phyloP scores from a whole-genome alignment of 2,888 invertebrate species.

The Orthosia cruda region DNA sequence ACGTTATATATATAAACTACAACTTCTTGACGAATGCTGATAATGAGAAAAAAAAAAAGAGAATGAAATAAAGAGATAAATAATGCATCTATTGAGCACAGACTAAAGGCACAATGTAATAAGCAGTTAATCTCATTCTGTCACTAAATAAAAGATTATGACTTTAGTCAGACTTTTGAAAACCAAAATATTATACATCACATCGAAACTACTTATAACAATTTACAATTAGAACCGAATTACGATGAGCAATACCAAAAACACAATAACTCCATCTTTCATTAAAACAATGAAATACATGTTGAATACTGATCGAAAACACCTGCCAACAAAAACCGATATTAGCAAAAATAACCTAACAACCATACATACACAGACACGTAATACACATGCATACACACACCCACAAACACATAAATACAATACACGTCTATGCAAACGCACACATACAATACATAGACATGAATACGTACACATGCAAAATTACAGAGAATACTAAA shows the following conservation, averaged over 20 bases:
- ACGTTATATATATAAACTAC: background rate
- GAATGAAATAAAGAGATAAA: background rate
- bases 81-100: background rate
- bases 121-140: background rate
- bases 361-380: conserved; percentile 12
- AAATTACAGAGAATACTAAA: conserved; percentile 20
- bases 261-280: conserved; percentile 35
- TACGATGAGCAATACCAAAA: conserved; percentile 34
- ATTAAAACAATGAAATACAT: conserved; percentile 35
- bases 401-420: background rate
- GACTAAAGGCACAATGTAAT: background rate
- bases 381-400: background rate
- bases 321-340: conserved; percentile 50
- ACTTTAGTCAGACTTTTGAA: background rate
- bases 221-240: conserved; percentile 25
- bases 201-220: background rate
- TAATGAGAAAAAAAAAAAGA: too few species aligned
- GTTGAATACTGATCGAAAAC: conserved; percentile 46
- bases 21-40: too few species aligned
- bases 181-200: background rate
- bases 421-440: background rate
- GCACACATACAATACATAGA: conserved; percentile 3
- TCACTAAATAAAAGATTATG: background rate
- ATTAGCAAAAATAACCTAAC: conserved; percentile 47
- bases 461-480: conserved; percentile 20